Evolutionary conservation across 1,140 invertebrate species (phyloP).

Genomic region (Hirudo medicinalis): DNA sequence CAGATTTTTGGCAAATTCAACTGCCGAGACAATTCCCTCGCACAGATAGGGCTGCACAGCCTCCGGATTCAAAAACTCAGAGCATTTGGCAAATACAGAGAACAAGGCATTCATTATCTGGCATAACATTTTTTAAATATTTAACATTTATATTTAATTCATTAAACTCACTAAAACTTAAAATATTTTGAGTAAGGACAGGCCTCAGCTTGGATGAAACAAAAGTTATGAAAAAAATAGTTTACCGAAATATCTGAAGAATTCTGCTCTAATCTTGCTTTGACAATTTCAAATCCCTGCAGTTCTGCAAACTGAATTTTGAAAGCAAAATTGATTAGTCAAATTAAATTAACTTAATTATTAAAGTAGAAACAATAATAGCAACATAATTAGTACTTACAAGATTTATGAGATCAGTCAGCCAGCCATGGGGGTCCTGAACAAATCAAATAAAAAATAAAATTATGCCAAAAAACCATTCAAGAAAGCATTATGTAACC

Average conservation of each 20-base stretch:
- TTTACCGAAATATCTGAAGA: not conserved
- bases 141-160: no score
- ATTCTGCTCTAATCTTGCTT: slow-evolving; percentile 33
- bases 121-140: not conserved
- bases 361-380: not conserved
- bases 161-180: no score
- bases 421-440: slow-evolving; percentile 44
- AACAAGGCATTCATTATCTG: slow-evolving; percentile 41
- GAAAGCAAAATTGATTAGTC: not conserved
- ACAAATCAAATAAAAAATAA: slow-evolving; percentile 21
- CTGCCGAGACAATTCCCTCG: slow-evolving; percentile 37
- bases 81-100: slow-evolving; percentile 39
- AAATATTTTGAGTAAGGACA: slow-evolving; percentile 10
- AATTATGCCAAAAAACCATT: not conserved
- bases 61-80: slow-evolving; percentile 39
- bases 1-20: slow-evolving; percentile 39
- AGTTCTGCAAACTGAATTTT: slow-evolving; percentile 41
- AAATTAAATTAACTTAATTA: not conserved
- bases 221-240: not conserved
- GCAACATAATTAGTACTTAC: slow-evolving; percentile 27
- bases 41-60: slow-evolving; percentile 34
- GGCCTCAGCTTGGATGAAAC: not conserved
- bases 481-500: no score
- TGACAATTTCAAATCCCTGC: slow-evolving; percentile 41
- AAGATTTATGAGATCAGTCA: slow-evolving; percentile 44